These are phyloP conservation scores for Macrophya annulata DNA, from an alignment of 2,888 invertebrate genomes.

Conservation along the genomic window DNA sequence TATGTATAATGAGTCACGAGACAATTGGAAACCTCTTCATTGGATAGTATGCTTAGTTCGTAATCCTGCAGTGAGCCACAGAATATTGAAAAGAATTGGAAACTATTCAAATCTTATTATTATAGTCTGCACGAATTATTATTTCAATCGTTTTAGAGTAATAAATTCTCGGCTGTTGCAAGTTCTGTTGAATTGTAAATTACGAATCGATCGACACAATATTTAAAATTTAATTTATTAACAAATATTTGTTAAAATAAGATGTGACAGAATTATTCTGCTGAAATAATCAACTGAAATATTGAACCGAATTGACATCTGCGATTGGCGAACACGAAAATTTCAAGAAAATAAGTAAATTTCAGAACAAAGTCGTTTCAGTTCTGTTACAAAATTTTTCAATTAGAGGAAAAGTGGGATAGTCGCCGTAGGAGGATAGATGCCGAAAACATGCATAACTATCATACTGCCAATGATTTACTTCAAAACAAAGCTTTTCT, in stretches of 20 bases:
- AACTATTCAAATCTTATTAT: background rate
- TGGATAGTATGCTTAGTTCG: background rate
- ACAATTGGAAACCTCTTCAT: background rate
- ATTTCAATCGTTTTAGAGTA: background rate
- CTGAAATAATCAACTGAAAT: background rate
- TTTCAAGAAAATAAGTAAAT: background rate
- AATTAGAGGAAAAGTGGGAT: too few species aligned
- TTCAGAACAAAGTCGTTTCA: constrained; percentile 6
- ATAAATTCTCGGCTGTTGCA: too few species aligned
- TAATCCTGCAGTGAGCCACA: background rate
- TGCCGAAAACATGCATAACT: too few species aligned
- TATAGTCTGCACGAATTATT: background rate
- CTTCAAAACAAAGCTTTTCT: too few species aligned
- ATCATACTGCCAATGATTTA: too few species aligned
- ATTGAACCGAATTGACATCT: background rate
- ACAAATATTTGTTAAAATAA: background rate
- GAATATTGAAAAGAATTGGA: background rate
- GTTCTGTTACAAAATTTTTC: background rate
- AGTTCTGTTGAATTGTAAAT: background rate
- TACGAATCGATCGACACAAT: background rate
- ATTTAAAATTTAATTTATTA: background rate
- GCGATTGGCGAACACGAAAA: background rate
- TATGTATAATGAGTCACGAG: constrained; percentile 9
- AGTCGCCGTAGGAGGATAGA: too few species aligned
- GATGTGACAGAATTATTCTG: background rate